phyloP scores from a whole-genome alignment of 1,140 invertebrate genomes.

The Aphelenchoides fujianensis region DNA sequence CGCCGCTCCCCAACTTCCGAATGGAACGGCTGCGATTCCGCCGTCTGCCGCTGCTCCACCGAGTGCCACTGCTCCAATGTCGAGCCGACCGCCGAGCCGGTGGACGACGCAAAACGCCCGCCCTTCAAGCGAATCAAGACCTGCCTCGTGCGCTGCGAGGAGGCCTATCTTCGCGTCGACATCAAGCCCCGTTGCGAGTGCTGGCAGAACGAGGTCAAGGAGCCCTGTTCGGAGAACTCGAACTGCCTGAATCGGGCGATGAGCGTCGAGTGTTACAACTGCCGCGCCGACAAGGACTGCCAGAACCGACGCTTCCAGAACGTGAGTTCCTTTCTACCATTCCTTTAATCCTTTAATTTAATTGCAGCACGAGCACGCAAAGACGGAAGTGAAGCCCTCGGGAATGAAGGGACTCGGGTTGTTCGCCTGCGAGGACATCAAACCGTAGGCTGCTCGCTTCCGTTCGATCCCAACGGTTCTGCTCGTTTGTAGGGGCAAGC shows the following conservation, averaged over 20 bases:
- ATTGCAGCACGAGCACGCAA: slow-evolving; percentile 21
- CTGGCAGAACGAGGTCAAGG: background rate
- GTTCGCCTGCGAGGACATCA: slow-evolving; percentile 8
- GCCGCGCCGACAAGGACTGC: slow-evolving; percentile 10
- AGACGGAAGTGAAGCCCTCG: background rate
- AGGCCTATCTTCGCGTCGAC: background rate
- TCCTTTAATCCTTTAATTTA: background rate
- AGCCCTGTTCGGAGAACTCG: background rate
- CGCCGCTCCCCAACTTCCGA: background rate
- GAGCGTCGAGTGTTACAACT: slow-evolving; percentile 21
- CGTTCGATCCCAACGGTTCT: too few species aligned
- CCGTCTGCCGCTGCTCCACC: background rate
- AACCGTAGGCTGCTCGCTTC: slow-evolving; percentile 6
- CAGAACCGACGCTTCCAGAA: slow-evolving; percentile 22
- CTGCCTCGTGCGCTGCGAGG: background rate
- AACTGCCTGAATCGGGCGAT: slow-evolving; percentile 23
- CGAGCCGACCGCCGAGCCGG: background rate
- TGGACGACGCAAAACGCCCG: background rate
- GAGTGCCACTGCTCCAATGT: background rate
- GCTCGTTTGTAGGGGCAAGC: slow-evolving; percentile 72
- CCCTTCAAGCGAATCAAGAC: background rate
- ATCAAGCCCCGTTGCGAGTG: background rate
- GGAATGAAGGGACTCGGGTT: slow-evolving; percentile 16
- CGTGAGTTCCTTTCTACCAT: too few species aligned
- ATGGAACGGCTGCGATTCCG: background rate